A percentile compares a stretch with the other conserved stretches of the same genome.
Conservation (phyloP, 2,797 vertebrate species). For the Babyrousa celebensis region DNA sequence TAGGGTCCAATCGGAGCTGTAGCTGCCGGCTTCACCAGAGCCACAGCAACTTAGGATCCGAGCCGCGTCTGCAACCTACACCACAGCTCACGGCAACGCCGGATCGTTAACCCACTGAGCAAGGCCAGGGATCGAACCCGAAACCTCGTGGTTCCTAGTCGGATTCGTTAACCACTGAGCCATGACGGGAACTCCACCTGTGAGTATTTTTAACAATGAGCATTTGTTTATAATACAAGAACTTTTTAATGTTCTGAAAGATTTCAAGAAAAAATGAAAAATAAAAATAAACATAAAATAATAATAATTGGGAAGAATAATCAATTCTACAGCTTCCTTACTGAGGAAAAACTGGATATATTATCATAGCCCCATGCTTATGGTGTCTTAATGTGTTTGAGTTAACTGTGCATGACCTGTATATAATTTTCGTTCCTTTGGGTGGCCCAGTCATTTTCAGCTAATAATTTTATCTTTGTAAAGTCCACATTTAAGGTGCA, state of each 20-base stretch:
- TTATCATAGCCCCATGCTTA: not conserved
- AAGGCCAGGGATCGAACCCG: no score
- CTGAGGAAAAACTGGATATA: not conserved
- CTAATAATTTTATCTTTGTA: slow-evolving; percentile 73
- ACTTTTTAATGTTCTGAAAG: slow-evolving; percentile 3
- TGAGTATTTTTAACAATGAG: not conserved
- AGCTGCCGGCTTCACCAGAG: no score
- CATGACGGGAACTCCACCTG: no score
- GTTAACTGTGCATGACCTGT: slow-evolving; percentile 30
- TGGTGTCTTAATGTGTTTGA: not conserved
- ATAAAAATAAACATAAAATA: not conserved
- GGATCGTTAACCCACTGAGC: no score
- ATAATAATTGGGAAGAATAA: not conserved
- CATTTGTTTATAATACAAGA: slow-evolving; percentile 9
- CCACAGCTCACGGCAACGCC: no score
- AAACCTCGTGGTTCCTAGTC: no score
- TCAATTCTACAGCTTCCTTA: not conserved
- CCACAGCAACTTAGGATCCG: no score
- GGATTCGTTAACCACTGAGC: no score
- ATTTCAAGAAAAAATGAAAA: not conserved
- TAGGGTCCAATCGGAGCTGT: no score
- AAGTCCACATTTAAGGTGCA: slow-evolving; percentile 56
- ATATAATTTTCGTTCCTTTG: slow-evolving; percentile 49
- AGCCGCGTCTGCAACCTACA: no score
- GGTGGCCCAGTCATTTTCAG: slow-evolving; percentile 51